phyloP scores from a whole-genome alignment of 2,888 invertebrate genomes.

The Nematopogon swammerdamellus region DNA sequence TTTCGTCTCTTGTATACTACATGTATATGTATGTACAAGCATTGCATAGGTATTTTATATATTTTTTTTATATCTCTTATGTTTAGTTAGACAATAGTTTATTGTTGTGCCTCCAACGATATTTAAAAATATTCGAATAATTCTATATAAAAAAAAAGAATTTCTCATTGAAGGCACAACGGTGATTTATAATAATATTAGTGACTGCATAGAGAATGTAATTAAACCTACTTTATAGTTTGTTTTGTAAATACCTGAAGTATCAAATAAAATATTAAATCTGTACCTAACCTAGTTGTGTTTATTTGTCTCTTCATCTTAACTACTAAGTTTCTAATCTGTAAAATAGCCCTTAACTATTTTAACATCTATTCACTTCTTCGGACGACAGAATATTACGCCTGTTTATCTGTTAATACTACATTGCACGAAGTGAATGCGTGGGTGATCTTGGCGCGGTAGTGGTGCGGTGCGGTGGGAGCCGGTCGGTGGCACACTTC shows the following conservation, averaged over 20 bases:
- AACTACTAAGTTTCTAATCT: too few species aligned
- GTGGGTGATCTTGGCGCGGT: too few species aligned
- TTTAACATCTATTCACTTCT: constrained; percentile 1
- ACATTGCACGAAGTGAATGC: too few species aligned
- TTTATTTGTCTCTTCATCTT: background rate
- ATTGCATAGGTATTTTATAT: background rate
- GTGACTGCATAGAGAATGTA: background rate
- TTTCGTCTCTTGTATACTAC: background rate
- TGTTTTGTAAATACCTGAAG: background rate
- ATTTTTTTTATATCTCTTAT: background rate
- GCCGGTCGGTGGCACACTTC: too few species aligned
- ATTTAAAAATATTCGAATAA: too few species aligned
- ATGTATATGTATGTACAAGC: background rate
- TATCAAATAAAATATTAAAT: background rate
- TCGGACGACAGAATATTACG: too few species aligned
- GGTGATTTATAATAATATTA: background rate
- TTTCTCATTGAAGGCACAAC: background rate
- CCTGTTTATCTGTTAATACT: too few species aligned
- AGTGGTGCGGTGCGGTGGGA: too few species aligned
- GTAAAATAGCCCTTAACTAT: too few species aligned
- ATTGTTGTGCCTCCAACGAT: background rate
- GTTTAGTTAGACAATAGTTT: background rate
- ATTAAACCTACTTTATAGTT: background rate
- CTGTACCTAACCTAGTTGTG: background rate
- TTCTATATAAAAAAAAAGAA: too few species aligned